Evolutionary conservation across 2,888 invertebrate genomes (phyloP), one percentile per base, ranked within the genome.

Genomic region (Tenthredo notha): DNA sequence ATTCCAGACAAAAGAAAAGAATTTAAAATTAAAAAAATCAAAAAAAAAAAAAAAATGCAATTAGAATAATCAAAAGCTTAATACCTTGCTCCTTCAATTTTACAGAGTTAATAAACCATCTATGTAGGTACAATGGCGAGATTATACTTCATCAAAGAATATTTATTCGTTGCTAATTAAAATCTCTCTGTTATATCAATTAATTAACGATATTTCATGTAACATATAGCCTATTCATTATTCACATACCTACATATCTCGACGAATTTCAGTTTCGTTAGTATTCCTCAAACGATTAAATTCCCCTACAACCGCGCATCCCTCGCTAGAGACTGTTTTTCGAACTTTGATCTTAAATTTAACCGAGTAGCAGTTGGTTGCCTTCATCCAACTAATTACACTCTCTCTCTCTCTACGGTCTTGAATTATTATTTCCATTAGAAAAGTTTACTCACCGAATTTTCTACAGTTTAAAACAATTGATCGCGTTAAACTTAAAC

Each of bases 371-470:
- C 61, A 61, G 80, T 61, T 37, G 40, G 80, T 80, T 58, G 12
- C 58, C 61, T 80, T 58, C 58, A 40, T 61, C 61, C 40, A 37
- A 80, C 37, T 80, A 80, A 80, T 80, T 80, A 40, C 61, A 80
- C 7, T 37, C 54, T 58, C 61, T 50, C 58, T 61, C 61, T 50
- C 21, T n/a, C 50, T 40, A 61, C 47, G 43, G 7, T 40, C 50
- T 80, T 61, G 80, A 80, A 40, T 80, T 80, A 80, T 80, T 80
- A 80, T 80, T 80, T 80, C 80, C 80, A 80, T 80, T 80, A 80
- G 21, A 61, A 80, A 58, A 61, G n/a, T 61, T 80, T 37, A 21
- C 37, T 25, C n/a, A 40, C 29, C 25, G 12, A 21, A 80, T 80
- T 61, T 37, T 80, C 61, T 40, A 5, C 40, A 18, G 21, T 9